Evolutionary conservation across 2,113 vertebrate genomes (phyloP), one percentile per base, ranked within the genome.

Genomic region (Otocyon megalotis): DNA sequence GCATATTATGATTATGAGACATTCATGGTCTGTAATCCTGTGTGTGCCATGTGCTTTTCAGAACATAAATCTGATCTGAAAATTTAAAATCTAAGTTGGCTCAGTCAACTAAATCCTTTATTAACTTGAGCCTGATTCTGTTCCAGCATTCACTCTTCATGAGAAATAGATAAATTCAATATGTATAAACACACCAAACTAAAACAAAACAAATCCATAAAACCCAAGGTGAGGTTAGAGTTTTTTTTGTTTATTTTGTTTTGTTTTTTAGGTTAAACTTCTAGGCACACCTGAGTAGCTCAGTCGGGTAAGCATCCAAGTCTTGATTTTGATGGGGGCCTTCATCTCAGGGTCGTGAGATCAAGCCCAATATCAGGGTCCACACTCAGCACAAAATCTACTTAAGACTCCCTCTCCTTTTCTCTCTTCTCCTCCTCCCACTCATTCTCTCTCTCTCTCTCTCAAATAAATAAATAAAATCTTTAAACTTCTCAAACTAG

Each of bases 131-230:
- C 56, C 54, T 16, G 30, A 30, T 67, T 67, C 74, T 87, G 28
- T 53, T 62, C 43, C 14, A 32, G 14, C 30, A 54, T 43, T 90
- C 13, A 24, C 10, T 84, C 15, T 84, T 84, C 56, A 54, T 91
- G 10, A 82, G 60, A 50, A 87, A 83, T 83, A 93, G 43, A 58
- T 12, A 97, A 74, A 35, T 60, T 85, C 20, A 65, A 20, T 77
- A 71, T 65, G 50, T 48, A 9, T 63, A 83, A 54, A 30, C 35
- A 69, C 88, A 58, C 13, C 6, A 96, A 93, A 89, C 3, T 72
- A 85, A 97, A 94, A 48, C 13, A 62, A 76, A 90, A 84, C 26
- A 94, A 56, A 83, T 88, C 30, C 9, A 7, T 53, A 63, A 87
- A 95, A 28, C 35, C 12, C 20, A 86, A 86, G 48, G 20, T 20